These are phyloP conservation scores for Criorhina ranunculi DNA, from an alignment of 2,888 invertebrate species.

Conservation along the genomic window DNA sequence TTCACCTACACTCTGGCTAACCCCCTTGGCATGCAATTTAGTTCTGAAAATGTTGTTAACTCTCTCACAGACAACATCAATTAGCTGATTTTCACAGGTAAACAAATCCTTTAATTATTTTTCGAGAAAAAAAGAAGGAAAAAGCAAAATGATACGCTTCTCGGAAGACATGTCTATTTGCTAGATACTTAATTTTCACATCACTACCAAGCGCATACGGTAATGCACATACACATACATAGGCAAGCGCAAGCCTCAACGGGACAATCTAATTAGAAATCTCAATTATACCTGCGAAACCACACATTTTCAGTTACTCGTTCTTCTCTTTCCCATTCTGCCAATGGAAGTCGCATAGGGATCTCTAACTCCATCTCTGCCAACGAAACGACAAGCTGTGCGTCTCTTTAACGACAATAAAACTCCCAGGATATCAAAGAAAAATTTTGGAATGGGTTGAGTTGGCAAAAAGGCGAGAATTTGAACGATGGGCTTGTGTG, in stretches of 20 bases:
- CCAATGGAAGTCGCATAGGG: not conserved
- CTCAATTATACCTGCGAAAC: conserved; percentile 63
- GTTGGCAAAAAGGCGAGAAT: not conserved
- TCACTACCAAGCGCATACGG: conserved; percentile 7
- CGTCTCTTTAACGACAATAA: conserved; percentile 14
- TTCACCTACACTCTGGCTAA: not conserved
- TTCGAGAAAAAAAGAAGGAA: not conserved
- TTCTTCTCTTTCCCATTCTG: not conserved
- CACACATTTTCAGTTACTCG: conserved; percentile 45
- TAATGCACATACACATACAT: not conserved
- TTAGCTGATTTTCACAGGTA: conserved; percentile 50
- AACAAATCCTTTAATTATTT: conserved; percentile 66
- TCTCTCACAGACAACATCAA: conserved; percentile 28
- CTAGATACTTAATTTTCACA: conserved; percentile 45
- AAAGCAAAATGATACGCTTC: not conserved
- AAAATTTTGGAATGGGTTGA: not conserved
- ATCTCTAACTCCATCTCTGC: not conserved
- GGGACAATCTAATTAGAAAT: conserved; percentile 61
- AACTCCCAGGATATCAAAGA: conserved; percentile 32
- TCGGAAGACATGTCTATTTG: conserved; percentile 5
- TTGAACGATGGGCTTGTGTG: conserved; percentile 23
- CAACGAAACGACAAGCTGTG: conserved; percentile 13
- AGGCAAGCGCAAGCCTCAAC: not conserved
- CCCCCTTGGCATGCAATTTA: not conserved
- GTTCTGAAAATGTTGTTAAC: not conserved